phyloP scores from a whole-genome alignment of 2,797 vertebrate genomes.

The Telmatherina bonti region DNA sequence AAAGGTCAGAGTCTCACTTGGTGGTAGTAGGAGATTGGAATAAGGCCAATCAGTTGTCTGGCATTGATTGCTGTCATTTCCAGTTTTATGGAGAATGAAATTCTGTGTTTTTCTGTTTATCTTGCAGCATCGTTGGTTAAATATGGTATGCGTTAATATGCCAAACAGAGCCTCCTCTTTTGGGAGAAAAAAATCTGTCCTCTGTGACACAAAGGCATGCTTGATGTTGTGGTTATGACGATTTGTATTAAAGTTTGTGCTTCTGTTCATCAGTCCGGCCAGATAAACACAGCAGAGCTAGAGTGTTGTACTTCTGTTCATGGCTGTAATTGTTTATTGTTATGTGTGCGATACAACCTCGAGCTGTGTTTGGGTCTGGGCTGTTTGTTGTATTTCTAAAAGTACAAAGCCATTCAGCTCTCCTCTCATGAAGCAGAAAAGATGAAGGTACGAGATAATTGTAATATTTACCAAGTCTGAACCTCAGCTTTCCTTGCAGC shows the following conservation, averaged over 20 bases:
- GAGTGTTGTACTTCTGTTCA: slow-evolving; percentile 4
- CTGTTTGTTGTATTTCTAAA: slow-evolving; percentile 24
- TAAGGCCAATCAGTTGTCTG: slow-evolving; percentile 40
- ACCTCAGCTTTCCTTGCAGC: slow-evolving; percentile 50
- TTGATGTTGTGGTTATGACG: slow-evolving; percentile 32
- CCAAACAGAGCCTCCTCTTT: slow-evolving; percentile 42
- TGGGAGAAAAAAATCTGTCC: slow-evolving; percentile 20
- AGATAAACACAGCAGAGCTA: slow-evolving; percentile 45
- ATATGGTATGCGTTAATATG: slow-evolving; percentile 53
- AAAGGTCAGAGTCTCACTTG: slow-evolving; percentile 73
- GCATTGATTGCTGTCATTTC: slow-evolving; percentile 68
- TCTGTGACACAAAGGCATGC: slow-evolving; percentile 26
- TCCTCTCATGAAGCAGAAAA: slow-evolving; percentile 37
- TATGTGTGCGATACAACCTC: slow-evolving; percentile 57
- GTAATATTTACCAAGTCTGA: slow-evolving; percentile 66
- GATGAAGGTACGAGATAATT: slow-evolving; percentile 65
- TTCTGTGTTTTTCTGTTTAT: slow-evolving; percentile 37
- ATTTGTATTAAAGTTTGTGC: slow-evolving; percentile 47
- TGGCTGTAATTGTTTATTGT: slow-evolving; percentile 35
- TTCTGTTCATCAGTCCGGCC: slow-evolving; percentile 48
- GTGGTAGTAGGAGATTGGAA: slow-evolving; percentile 55
- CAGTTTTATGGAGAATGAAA: slow-evolving; percentile 46
- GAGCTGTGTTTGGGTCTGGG: slow-evolving; percentile 44
- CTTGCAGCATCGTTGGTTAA: slow-evolving; percentile 46
- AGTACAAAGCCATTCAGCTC: slow-evolving; percentile 32